phyloP scores from a whole-genome alignment of 2,113 vertebrate species.

The Sigmodon hispidus region DNA sequence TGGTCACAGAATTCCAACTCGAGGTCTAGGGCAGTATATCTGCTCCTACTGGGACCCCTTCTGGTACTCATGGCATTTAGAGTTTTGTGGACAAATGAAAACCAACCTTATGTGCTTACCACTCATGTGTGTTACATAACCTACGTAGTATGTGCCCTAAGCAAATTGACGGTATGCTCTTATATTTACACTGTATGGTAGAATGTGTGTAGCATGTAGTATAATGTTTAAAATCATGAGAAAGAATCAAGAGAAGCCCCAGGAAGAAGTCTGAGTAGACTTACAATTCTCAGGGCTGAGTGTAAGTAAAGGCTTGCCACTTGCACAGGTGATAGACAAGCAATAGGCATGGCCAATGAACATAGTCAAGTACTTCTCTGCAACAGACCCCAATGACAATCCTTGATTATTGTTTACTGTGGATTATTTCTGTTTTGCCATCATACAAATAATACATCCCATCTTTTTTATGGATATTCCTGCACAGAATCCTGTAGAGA shows the following conservation, averaged over 20 bases:
- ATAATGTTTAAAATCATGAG: not conserved
- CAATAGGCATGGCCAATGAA: accelerated
- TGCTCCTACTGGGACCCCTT: not conserved
- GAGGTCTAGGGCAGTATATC: not conserved
- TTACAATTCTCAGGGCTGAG: not conserved
- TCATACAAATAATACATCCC: not conserved
- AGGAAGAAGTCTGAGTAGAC: not conserved
- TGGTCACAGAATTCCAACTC: accelerated
- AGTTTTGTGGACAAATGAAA: not conserved
- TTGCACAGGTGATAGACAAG: accelerated
- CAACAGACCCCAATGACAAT: not conserved
- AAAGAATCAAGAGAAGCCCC: not conserved
- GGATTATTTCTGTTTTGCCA: not conserved
- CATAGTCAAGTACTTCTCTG: accelerated
- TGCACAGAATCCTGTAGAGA: not conserved
- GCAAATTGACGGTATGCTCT: accelerated
- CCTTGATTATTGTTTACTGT: not conserved
- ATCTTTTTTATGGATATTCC: not conserved
- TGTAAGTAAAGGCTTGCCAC: not conserved
- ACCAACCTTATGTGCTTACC: accelerated
- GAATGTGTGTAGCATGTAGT: accelerated
- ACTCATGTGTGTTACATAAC: accelerated
- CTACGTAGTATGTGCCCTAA: accelerated
- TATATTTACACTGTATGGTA: not conserved
- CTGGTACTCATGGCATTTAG: not conserved